Conservation (phyloP, 2,888 invertebrate genomes). For the Oeneis ivallda region DNA sequence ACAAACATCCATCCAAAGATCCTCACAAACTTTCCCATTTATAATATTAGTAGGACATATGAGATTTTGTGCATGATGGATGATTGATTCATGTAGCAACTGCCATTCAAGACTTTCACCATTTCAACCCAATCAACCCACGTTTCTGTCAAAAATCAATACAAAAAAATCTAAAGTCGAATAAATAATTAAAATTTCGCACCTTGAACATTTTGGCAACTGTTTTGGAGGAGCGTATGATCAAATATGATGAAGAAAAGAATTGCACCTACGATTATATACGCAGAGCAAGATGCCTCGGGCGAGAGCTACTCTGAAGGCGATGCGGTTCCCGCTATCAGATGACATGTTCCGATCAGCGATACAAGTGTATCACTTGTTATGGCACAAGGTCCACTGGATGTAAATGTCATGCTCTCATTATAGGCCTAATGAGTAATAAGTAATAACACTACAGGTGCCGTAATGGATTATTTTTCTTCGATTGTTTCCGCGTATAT, state of each 20-base stretch:
- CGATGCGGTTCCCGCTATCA: conserved; percentile 17
- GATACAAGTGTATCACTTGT: conserved; percentile 47
- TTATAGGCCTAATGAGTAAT: neutral
- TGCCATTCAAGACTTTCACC: too few species aligned
- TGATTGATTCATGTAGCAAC: too few species aligned
- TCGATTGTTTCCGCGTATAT: neutral
- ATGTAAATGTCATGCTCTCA: conserved; percentile 41
- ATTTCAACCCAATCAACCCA: neutral
- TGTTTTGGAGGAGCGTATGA: conserved; percentile 40
- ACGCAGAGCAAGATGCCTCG: conserved; percentile 40
- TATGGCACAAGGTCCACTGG: conserved; percentile 52
- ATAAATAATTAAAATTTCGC: neutral
- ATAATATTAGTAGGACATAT: too few species aligned
- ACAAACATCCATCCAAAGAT: too few species aligned
- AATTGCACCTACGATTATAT: conserved; percentile 44
- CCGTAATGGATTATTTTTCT: neutral
- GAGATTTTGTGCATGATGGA: too few species aligned
- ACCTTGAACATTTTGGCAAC: conserved; percentile 34
- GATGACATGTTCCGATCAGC: conserved; percentile 49
- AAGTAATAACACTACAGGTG: neutral
- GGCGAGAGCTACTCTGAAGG: conserved; percentile 35
- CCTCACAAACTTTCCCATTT: too few species aligned
- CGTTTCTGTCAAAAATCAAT: neutral
- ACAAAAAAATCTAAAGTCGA: neutral
- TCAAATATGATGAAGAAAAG: conserved; percentile 40